phyloP scores from a whole-genome alignment of 2,888 invertebrate genomes.

The Lepeophtheirus nordmannii region DNA sequence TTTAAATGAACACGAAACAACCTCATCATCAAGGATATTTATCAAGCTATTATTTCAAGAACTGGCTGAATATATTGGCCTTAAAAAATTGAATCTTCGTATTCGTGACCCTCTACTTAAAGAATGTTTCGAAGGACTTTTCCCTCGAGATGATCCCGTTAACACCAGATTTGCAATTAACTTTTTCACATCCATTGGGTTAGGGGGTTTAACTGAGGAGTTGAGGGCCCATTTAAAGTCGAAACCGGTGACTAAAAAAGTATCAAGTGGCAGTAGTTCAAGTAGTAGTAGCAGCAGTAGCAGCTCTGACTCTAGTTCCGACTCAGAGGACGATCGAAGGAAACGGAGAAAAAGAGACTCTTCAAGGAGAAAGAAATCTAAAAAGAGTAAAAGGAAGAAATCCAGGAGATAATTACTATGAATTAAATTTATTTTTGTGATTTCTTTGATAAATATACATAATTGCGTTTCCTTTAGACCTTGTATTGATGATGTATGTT shows the following conservation, averaged over 20 bases:
- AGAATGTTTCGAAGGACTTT: slow-evolving; percentile 70
- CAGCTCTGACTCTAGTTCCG: slow-evolving; percentile 26
- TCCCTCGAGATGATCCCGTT: slow-evolving; percentile 87
- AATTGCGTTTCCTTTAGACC: not conserved
- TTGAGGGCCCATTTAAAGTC: slow-evolving; percentile 2
- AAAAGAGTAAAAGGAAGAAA: slow-evolving; percentile 28
- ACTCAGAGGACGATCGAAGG: slow-evolving; percentile 8
- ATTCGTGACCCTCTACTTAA: slow-evolving; percentile 51
- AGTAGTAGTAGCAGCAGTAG: slow-evolving; percentile 30
- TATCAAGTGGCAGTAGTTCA: slow-evolving; percentile 26
- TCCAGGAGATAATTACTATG: not conserved
- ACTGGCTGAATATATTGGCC: slow-evolving; percentile 85
- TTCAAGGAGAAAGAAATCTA: slow-evolving; percentile 18
- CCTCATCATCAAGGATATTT: slow-evolving; percentile 90
- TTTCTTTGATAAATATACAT: not conserved
- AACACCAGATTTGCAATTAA: slow-evolving; percentile 95
- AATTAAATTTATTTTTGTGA: not conserved
- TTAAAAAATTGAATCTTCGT: slow-evolving; percentile 73
- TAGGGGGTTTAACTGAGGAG: slow-evolving; percentile 67
- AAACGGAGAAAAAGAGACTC: too few relatives aligned
- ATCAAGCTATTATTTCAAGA: slow-evolving; percentile 91
- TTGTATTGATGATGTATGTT: too few relatives aligned
- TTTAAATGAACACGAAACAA: slow-evolving; percentile 90
- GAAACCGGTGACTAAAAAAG: not conserved
- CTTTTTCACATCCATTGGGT: slow-evolving; percentile 89